Evolutionary conservation across 2,113 vertebrate species (phyloP).

Genomic region (Bolborhynchus lineola): DNA sequence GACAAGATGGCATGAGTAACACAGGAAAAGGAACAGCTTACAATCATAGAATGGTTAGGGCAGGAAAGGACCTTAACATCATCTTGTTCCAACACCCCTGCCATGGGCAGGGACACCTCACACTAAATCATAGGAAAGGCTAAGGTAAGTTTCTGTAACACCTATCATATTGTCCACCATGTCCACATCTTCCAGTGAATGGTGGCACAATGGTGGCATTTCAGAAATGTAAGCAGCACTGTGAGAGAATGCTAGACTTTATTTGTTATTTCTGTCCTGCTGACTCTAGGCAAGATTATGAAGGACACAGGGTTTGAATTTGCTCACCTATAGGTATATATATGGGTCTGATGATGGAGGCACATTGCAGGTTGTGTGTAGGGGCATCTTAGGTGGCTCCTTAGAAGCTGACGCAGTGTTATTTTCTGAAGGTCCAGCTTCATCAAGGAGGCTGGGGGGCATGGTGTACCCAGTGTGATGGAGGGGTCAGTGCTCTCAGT

Average conservation of each 20-base stretch:
- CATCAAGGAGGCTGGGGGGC: too few relatives aligned
- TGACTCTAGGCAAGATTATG: background rate
- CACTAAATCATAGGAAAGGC: background rate
- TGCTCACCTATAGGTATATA: background rate
- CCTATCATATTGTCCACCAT: background rate
- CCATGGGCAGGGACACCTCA: background rate
- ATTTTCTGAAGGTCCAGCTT: background rate
- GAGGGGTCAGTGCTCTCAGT: fast-evolving
- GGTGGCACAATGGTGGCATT: background rate
- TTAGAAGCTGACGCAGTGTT: fast-evolving
- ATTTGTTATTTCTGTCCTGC: background rate
- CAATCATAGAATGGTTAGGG: background rate
- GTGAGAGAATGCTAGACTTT: background rate
- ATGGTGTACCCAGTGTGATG: background rate
- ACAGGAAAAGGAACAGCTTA: background rate
- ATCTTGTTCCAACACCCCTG: background rate
- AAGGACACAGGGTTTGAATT: background rate
- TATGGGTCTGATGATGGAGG: background rate
- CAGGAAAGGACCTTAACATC: background rate
- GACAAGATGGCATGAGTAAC: background rate
- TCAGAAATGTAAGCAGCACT: background rate
- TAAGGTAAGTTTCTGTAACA: background rate
- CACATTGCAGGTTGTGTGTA: background rate
- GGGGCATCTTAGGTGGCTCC: background rate
- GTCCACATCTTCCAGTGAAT: background rate